Percentiles rank a stretch among this genome's conserved stretches.
Evolutionary conservation across 2,797 vertebrate species (phyloP).

Genomic region (Gymnopithys bicolor): DNA sequence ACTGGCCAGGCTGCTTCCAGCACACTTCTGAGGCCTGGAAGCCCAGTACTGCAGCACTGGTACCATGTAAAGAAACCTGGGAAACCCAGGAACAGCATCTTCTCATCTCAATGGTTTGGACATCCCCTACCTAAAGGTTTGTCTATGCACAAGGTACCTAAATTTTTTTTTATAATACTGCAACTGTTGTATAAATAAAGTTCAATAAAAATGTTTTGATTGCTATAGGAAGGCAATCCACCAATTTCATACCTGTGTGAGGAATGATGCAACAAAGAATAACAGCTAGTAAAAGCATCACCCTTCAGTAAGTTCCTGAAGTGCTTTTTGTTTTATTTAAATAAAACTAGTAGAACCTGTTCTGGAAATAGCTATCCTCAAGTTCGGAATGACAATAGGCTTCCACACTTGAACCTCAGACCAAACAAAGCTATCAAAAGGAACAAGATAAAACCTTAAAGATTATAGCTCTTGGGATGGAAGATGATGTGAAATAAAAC

Average conservation of each 20-base stretch:
- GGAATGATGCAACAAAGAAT: neutral
- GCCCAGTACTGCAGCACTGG: neutral
- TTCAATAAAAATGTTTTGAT: neutral
- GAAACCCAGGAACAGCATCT: neutral
- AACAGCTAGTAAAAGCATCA: neutral
- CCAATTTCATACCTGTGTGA: neutral
- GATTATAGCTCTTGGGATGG: neutral
- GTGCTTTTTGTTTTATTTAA: neutral
- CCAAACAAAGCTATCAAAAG: conserved; percentile 30
- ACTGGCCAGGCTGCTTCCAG: neutral
- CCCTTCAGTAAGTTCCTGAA: neutral
- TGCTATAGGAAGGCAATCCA: neutral
- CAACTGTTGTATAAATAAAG: neutral
- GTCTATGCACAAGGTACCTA: neutral
- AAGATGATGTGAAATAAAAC: neutral
- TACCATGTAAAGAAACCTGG: neutral
- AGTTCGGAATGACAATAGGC: conserved; percentile 4
- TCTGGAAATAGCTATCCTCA: neutral
- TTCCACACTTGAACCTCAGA: conserved; percentile 28
- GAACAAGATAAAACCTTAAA: neutral
- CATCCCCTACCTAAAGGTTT: neutral
- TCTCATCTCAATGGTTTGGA: neutral
- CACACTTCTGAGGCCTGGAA: rapidly evolving
- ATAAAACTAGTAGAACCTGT: conserved; percentile 32
- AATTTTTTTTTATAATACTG: neutral